These are phyloP conservation scores for Prolemur simus DNA, from an alignment of 2,113 vertebrate species.

Conservation along the genomic window DNA sequence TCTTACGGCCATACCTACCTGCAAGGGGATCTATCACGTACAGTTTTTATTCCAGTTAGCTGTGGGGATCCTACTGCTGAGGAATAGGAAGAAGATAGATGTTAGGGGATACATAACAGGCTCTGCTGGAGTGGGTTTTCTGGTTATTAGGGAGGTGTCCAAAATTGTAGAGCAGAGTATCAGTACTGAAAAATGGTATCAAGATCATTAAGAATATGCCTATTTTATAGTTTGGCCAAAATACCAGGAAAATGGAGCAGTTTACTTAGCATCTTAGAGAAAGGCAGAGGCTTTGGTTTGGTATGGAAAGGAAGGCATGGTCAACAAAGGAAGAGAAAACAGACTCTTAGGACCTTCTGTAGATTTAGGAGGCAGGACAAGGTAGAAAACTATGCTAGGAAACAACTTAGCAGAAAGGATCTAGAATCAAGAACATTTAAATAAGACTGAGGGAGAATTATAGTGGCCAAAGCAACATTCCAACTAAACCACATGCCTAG, in stretches of 20 bases:
- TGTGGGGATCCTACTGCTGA: background rate
- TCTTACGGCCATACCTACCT: background rate
- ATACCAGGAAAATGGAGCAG: background rate
- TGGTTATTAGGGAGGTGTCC: background rate
- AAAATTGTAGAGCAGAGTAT: background rate
- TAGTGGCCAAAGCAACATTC: background rate
- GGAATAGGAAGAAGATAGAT: background rate
- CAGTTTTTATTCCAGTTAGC: background rate
- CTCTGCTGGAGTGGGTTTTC: background rate
- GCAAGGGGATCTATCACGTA: background rate
- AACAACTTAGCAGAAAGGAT: background rate
- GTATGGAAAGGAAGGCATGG: background rate
- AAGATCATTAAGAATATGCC: background rate
- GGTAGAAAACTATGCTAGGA: background rate
- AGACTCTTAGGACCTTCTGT: background rate
- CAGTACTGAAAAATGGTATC: background rate
- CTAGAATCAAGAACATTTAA: background rate
- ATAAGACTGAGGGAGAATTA: background rate
- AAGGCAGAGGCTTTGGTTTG: background rate
- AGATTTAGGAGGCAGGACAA: background rate
- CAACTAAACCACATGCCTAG: background rate
- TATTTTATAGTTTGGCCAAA: background rate
- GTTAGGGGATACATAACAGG: background rate
- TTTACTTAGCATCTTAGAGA: background rate
- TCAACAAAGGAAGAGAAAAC: background rate